Evolutionary conservation across 1,140 invertebrate species (phyloP).

Genomic region (Venturia canescens): DNA sequence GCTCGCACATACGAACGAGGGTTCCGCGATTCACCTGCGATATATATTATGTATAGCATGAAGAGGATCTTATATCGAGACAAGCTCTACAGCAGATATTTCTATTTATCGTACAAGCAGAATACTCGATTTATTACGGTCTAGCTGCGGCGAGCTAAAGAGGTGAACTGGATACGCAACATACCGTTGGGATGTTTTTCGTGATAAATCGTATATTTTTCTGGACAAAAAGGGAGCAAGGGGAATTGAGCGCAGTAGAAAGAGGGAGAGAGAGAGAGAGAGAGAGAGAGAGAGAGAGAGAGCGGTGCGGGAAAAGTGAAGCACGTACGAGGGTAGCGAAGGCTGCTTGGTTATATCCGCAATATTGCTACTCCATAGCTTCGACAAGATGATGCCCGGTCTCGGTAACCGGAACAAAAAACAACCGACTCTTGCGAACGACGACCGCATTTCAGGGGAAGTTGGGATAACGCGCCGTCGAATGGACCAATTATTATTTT

Average conservation of each 20-base stretch:
- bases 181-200: slow-evolving; percentile 37
- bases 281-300: too few species aligned
- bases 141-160: slow-evolving; percentile 1
- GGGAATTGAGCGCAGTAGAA: too few species aligned
- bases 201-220: slow-evolving; percentile 29
- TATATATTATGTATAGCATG: background rate
- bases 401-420: background rate
- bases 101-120: slow-evolving; percentile 37
- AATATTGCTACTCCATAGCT: slow-evolving; percentile 38
- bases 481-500: too few species aligned
- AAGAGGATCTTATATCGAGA: background rate
- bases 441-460: background rate
- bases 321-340: slow-evolving; percentile 4
- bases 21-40: too few species aligned
- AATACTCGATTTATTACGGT: slow-evolving; percentile 44
- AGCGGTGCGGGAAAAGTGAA: background rate
- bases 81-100: slow-evolving; percentile 23
- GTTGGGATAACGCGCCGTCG: background rate
- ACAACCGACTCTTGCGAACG: background rate
- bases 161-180: background rate
- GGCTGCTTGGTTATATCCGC: slow-evolving; percentile 24
- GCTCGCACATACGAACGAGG: too few species aligned
- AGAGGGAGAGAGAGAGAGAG: background rate
- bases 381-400: background rate
- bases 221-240: too few species aligned